Base-by-base conservation (phyloP, 2,797 vertebrate species). In the Hapalemur alaotrensis region DNA sequence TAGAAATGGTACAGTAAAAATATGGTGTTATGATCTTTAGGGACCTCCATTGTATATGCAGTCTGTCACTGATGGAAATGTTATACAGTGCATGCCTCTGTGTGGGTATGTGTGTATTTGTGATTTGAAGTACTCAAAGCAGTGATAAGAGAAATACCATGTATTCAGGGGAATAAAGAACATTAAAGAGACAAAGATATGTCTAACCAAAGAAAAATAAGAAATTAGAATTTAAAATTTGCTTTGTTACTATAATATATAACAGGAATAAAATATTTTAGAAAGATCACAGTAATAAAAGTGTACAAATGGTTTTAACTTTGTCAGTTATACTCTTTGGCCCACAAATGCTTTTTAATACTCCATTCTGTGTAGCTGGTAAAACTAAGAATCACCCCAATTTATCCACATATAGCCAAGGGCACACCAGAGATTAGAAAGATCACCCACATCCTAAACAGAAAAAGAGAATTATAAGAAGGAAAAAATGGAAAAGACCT, bases 401-500 rank as follows among this genome's bases (percentile, higher is more conserved):
- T 97, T 98, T 96, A 96, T 84, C 95, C 93, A 67, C 54, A 86
- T 76, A 72, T 67, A 95, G 89, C 50, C 72, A 89, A 96, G 92
- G 94, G 87, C 97, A 96, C 63, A 81, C 41, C 46, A 96, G 85
- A 95, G 83, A 94, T 97, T 93, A 96, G 41, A 97, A 67, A 95
- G 87, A 87, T 97, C 84, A 92, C 83, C 91, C 57, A 92, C 63
- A 97, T 82, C 52, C 84, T 78, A 95, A 97, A 94, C 41, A 97
- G 81, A 96, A 93, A 94, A 89, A 88, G 79, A 91, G 63, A 95
- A 73, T 92, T 94, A 78, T 87, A 95, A 94, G 75, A 63, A 97
- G 52, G n/a, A 95, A 89, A 95, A 97, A 88, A 89, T 95, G 50
- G 78, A 95, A 96, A 97, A 96, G 95, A 96, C 97, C 89, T 90